These are phyloP conservation scores for Brotogeris chrysoptera DNA, from an alignment of 2,797 vertebrate genomes.

Conservation along the genomic window DNA sequence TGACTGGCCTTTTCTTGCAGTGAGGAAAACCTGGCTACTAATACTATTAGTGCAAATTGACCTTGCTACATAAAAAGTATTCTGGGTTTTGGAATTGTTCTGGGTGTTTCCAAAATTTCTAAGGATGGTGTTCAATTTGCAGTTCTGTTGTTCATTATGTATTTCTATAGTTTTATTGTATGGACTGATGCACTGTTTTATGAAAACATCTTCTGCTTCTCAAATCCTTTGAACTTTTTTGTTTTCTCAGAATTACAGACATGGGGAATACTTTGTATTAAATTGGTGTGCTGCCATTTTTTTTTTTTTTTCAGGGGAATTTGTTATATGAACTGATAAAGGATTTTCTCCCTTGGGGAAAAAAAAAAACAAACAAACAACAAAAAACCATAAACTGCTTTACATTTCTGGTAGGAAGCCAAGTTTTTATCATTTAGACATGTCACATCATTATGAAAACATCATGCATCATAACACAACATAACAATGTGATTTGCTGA, in stretches of 20 bases:
- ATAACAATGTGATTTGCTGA: constrained; percentile 67
- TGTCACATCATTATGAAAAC: constrained; percentile 65
- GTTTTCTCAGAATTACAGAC: constrained; percentile 17
- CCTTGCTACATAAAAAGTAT: neutral
- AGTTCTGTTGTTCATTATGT: neutral
- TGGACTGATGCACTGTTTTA: neutral
- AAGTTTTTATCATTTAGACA: constrained; percentile 67
- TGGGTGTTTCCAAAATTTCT: neutral
- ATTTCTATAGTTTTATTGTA: neutral
- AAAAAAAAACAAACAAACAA: neutral
- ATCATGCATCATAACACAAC: constrained; percentile 65
- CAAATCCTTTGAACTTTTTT: constrained; percentile 29
- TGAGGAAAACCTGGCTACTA: neutral
- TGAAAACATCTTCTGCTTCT: constrained; percentile 18
- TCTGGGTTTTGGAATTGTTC: neutral
- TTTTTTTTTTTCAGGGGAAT: constrained; percentile 51
- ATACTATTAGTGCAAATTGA: neutral
- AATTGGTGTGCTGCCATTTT: constrained; percentile 42
- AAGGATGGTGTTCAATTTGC: neutral
- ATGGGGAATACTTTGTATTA: constrained; percentile 43
- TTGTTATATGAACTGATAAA: constrained; percentile 46
- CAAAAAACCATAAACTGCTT: constrained; percentile 17
- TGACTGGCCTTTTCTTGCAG: neutral
- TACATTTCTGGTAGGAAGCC: constrained; percentile 67
- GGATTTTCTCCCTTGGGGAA: neutral